A percentile compares a stretch with the other conserved stretches of the same genome.
These are phyloP conservation scores for Pteromalus puparum DNA, from an alignment of 1,140 invertebrate species.

Conservation along the genomic window DNA sequence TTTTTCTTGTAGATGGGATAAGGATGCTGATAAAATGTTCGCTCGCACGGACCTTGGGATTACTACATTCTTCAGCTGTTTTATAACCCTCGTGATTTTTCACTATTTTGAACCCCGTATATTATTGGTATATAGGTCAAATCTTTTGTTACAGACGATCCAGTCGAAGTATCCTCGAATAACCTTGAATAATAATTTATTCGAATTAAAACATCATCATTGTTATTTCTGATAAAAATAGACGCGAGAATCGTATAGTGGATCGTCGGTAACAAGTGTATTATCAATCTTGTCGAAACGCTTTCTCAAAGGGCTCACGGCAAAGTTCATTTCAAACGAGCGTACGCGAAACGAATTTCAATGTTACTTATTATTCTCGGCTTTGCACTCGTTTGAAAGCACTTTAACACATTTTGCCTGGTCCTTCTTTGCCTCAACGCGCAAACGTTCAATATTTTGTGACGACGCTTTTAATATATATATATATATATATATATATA, in stretches of 20 bases:
- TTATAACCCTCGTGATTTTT: background rate
- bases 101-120: constrained; percentile 10
- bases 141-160: constrained; percentile 10
- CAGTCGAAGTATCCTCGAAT: background rate
- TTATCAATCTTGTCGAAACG: background rate
- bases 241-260: background rate
- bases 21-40: background rate
- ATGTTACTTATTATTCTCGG: background rate
- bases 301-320: background rate
- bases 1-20: constrained; percentile 19
- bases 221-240: constrained; percentile 17
- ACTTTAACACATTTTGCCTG: background rate
- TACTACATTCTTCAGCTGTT: constrained; percentile 6
- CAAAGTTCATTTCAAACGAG: constrained; percentile 24
- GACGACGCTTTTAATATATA: background rate
- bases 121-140: background rate
- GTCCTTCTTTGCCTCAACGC: constrained; percentile 9
- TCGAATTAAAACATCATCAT: background rate
- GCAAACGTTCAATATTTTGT: constrained; percentile 1
- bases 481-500: too few species aligned
- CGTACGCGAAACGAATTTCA: background rate
- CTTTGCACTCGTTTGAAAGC: background rate
- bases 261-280: background rate
- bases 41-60: constrained; percentile 7
- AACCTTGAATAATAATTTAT: constrained; percentile 26